Evolutionary conservation across 2,888 invertebrate species (phyloP), one percentile per base, ranked within the genome.

Genomic region (Protula sp.): DNA sequence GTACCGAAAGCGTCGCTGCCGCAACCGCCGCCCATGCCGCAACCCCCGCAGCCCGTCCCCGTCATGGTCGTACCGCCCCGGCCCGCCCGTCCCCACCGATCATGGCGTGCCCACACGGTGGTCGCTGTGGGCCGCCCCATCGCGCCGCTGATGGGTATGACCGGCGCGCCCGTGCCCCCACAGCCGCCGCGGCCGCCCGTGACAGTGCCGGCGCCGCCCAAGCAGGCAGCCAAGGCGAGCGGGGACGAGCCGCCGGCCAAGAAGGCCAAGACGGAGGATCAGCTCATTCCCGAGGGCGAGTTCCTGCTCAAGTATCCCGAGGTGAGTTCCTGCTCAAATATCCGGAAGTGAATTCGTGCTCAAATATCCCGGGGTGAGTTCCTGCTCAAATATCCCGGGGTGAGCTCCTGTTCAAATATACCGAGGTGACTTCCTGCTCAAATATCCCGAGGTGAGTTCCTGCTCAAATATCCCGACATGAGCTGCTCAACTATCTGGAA

Each of bases 241-340:
- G 57, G 30, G 9, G 74, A 77, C 26, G 93, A 91, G 72, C 93
- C 94, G 1, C 87, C 89, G 0, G 38, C 87, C 61, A 98, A 98
- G 83, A 90, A 92, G 77, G 83, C 89, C 63, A 87, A 94, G 65
- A 92, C 92, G 0, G 98, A 98, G 81, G 97, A 97, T 75, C 88
- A 90, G 53, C 85, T 99, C 5, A 88, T 97, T 67, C 90, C 95
- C 0, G 98, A 98, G 83, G 86, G 86, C 58, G 87, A 89, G 56
- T 94, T 91, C 82, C 67, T 83, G 54, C 71, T 70, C 24, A 54
- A 38, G 31, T 60, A 72, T 58, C 95, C 0, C 98, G 98, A 83
- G 86, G 86, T 59, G 87, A 89, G 57, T 94, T 91, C 82, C 67
- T 83, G 54, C 71, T 70, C 26, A 55, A 31, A 38, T 60, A 72